Evolutionary conservation across 2,113 vertebrate genomes (phyloP).

Genomic region (Corythoichthys haematopterus): DNA sequence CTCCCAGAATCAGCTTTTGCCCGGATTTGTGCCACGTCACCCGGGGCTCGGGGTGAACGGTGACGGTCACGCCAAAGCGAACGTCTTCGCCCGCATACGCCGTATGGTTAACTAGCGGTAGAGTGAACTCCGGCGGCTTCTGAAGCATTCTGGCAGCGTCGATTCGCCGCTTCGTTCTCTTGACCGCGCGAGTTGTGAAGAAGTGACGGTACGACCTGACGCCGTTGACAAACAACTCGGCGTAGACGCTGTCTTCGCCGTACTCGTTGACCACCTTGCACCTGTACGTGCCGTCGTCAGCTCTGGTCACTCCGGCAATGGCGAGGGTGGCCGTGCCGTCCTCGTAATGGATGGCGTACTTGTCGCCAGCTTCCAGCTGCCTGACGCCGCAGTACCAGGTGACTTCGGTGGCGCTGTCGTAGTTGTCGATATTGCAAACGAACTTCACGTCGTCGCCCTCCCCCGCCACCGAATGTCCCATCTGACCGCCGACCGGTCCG

Average conservation of each 20-base stretch:
- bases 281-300: constrained; percentile 93
- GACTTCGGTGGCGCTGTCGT: constrained; percentile 89
- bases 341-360: constrained; percentile 89
- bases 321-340: constrained; percentile 89
- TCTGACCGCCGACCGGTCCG: constrained; percentile 86
- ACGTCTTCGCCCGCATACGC: constrained; percentile 87
- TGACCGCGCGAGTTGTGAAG: constrained; percentile 83
- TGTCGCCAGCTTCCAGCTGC: constrained; percentile 86
- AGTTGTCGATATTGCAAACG: constrained; percentile 90
- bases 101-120: constrained; percentile 87
- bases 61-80: constrained; percentile 93
- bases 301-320: constrained; percentile 82
- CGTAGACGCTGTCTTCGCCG: constrained; percentile 91
- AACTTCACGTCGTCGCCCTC: constrained; percentile 86
- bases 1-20: constrained; percentile 88
- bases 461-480: constrained; percentile 78
- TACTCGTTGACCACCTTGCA: constrained; percentile 96
- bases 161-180: constrained; percentile 87
- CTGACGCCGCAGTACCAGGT: constrained; percentile 97
- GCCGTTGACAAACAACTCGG: constrained; percentile 86
- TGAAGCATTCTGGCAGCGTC: constrained; percentile 90
- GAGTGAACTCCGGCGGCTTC: constrained; percentile 93
- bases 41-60: constrained; percentile 94
- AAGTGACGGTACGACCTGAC: constrained; percentile 86
- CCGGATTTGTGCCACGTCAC: constrained; percentile 94